Evolutionary conservation across 2,888 invertebrate genomes (phyloP).

Genomic region (Rhagonycha fulva): DNA sequence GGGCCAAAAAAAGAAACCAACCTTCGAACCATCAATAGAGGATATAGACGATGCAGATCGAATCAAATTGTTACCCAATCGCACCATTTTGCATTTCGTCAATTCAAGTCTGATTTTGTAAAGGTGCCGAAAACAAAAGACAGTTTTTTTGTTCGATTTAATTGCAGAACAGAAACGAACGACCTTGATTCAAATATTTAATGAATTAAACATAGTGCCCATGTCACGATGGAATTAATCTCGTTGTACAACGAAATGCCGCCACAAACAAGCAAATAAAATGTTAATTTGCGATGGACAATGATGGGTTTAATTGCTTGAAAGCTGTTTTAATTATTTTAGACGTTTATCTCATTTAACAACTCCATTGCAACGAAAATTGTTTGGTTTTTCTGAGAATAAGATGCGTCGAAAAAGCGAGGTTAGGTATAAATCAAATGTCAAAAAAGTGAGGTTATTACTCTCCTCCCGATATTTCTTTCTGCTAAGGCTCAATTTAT

Average conservation of each 20-base stretch:
- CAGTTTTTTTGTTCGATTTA: not conserved
- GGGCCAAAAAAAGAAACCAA: not conserved
- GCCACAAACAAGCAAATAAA: conserved; percentile 3
- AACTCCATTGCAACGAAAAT: not conserved
- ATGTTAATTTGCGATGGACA: not conserved
- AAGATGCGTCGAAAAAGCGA: not conserved
- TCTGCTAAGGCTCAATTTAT: not conserved
- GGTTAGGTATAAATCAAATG: too few relatives aligned
- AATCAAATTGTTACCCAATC: not conserved
- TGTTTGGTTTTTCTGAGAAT: not conserved
- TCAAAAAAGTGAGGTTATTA: not conserved
- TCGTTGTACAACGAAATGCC: not conserved
- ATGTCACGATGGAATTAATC: conserved; percentile 16
- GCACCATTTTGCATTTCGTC: not conserved
- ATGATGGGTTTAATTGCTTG: conserved; percentile 10
- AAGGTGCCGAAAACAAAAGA: not conserved
- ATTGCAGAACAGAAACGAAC: not conserved
- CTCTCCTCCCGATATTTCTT: not conserved
- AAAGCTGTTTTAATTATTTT: conserved; percentile 3
- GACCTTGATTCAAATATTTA: conserved; percentile 11
- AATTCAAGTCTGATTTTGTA: not conserved
- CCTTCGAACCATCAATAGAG: not conserved
- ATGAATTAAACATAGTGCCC: conserved; percentile 16
- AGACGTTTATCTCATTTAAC: not conserved
- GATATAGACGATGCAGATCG: not conserved